Conservation (phyloP, 2,797 vertebrate genomes). For the Melanotaenia pygmaea region DNA sequence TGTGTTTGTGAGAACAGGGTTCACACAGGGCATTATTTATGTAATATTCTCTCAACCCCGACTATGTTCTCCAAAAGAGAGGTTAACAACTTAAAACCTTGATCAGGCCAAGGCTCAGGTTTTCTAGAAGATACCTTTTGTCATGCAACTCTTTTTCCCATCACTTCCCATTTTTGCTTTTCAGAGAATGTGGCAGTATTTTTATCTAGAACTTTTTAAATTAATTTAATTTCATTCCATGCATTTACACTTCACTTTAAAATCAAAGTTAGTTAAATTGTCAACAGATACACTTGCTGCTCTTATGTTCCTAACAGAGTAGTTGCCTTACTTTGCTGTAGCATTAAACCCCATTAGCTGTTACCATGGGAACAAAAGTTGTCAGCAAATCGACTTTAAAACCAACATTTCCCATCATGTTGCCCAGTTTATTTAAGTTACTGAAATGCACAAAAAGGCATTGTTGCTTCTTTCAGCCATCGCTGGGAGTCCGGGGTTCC, state of each 20-base stretch:
- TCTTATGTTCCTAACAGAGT: background rate
- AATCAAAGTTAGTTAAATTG: background rate
- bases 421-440: background rate
- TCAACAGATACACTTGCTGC: background rate
- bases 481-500: slow-evolving; percentile 65
- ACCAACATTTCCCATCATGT: background rate
- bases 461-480: slow-evolving; percentile 58
- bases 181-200: background rate
- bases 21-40: slow-evolving; percentile 19
- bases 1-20: slow-evolving; percentile 28
- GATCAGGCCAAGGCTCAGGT: background rate
- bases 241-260: background rate
- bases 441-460: slow-evolving; percentile 51
- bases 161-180: background rate
- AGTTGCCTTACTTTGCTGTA: background rate
- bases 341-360: background rate
- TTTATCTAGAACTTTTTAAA: background rate
- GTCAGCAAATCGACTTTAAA: background rate
- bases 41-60: slow-evolving; percentile 13
- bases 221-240: background rate
- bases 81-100: slow-evolving; percentile 9
- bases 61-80: background rate
- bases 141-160: slow-evolving; percentile 16
- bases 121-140: slow-evolving; percentile 4
- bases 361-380: background rate